A percentile compares a stretch with the other conserved stretches of the same genome.
Evolutionary conservation across 2,797 vertebrate species (phyloP).

Genomic region (Typhlichthys eigenmanni): DNA sequence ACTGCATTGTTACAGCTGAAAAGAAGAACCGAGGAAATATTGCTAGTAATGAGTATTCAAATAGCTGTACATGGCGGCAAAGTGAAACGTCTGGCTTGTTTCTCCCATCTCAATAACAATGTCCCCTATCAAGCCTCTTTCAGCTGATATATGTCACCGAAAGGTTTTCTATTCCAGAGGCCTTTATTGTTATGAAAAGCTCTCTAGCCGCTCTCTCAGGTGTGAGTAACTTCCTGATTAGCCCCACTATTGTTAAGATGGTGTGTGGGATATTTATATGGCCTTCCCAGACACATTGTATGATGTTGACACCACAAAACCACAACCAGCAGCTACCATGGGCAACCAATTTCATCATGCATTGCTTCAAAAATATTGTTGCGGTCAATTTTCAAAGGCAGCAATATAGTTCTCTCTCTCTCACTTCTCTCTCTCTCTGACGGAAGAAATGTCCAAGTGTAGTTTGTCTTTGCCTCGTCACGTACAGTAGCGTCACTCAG

Average conservation of each 20-base stretch:
- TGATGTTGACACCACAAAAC: no score
- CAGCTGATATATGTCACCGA: neutral
- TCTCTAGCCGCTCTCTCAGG: neutral
- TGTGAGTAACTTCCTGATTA: slow-evolving; percentile 8
- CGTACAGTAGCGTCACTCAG: slow-evolving; percentile 36
- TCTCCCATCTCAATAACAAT: neutral
- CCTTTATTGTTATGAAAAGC: slow-evolving; percentile 4
- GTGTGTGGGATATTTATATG: no score
- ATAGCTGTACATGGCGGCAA: neutral
- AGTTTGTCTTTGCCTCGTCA: slow-evolving; percentile 43
- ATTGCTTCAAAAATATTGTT: no score
- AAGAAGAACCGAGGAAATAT: neutral
- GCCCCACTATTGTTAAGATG: slow-evolving; percentile 3
- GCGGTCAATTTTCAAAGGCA: neutral
- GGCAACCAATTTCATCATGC: no score
- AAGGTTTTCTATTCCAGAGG: neutral
- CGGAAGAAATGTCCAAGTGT: slow-evolving; percentile 43
- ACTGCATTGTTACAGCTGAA: slow-evolving; percentile 3
- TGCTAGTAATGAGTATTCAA: neutral
- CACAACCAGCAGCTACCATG: no score
- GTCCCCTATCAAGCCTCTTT: neutral
- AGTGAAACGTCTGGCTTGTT: slow-evolving; percentile 2
- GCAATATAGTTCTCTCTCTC: slow-evolving; percentile 4
- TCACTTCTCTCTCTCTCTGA: slow-evolving; percentile 29
- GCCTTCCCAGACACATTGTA: no score